Evolutionary conservation across 2,888 invertebrate species (phyloP), one percentile per base, ranked within the genome.

Genomic region (Eutolmus rufibarbis): DNA sequence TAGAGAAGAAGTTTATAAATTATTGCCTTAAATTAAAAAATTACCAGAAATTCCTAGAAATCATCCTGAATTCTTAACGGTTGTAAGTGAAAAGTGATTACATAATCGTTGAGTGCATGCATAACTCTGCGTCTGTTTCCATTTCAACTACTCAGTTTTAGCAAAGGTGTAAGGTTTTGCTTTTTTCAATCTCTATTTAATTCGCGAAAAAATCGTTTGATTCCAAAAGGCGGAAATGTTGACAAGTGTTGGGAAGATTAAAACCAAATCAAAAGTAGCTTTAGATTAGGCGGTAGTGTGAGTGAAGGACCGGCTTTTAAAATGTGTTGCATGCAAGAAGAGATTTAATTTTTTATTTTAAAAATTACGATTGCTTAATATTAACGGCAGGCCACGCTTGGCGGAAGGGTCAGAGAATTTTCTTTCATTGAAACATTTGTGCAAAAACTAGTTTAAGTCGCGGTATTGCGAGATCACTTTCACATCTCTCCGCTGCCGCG

Each of bases 81-180:
- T 37, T 8, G 78, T 78, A 78, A 78, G 78, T 78, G 78, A 78
- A 78, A 78, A 43, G 43, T 19, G 43, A 76, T 78, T 78, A 23
- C 28, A 78, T 78, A 78, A 78, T 23, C 14, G 4, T 78, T 78
- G 19, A 34, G 23, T 43, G 19, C 78, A 43, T 78, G 5, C 1
- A 43, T 43, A 37, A 19, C 19, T 43, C 43, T 5, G 19, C 28
- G 16, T 14, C 14, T 9, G 56, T 56, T 56, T 56, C 19, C 43
- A 14, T 16, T 46, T 14, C 14, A 46, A 16, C 3, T 46, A 46
- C 14, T 4, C 12, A 14, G 16, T 46, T 46, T 46, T 16, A 16
- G 14, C 12, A 34, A 34, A 34, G 43, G 43, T 43, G 12, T 43
- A 43, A 12, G 3, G 40, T 40, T 40, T 40, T 7, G 0, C 16